phyloP scores from a whole-genome alignment of 2,113 vertebrate genomes.

The Trematomus loennbergii region DNA sequence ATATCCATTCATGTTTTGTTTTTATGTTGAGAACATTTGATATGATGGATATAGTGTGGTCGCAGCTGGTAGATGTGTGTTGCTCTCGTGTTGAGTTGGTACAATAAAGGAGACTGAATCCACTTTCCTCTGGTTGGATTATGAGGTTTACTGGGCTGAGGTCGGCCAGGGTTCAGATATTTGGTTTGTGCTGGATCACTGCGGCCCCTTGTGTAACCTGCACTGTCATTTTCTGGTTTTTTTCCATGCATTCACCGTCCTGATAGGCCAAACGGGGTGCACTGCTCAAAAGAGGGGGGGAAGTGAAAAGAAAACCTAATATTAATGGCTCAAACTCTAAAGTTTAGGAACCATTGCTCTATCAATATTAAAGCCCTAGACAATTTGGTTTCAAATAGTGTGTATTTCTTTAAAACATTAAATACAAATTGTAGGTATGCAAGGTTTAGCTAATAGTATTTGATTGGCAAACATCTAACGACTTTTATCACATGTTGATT shows the following conservation, averaged over 20 bases:
- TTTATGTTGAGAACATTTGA: no score
- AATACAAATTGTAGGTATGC: no score
- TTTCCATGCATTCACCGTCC: slow-evolving; percentile 58
- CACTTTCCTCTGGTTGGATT: background rate
- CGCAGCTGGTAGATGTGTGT: background rate
- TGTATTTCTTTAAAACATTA: background rate
- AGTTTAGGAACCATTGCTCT: background rate
- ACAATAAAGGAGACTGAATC: background rate
- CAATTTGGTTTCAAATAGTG: background rate
- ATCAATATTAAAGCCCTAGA: background rate
- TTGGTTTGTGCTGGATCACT: background rate
- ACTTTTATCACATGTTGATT: background rate
- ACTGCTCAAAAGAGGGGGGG: slow-evolving; percentile 51
- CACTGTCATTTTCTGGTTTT: slow-evolving; percentile 18
- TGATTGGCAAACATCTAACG: background rate
- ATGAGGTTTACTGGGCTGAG: slow-evolving; percentile 9
- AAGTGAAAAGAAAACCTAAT: background rate
- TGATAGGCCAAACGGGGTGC: slow-evolving; percentile 68
- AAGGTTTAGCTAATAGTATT: no score
- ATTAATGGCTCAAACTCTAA: background rate
- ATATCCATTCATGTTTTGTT: background rate
- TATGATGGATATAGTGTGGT: background rate
- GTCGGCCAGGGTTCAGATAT: background rate
- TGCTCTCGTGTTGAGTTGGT: background rate
- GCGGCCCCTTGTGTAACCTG: slow-evolving; percentile 18